Percentiles rank a stretch among this genome's conserved stretches.
Conservation (phyloP, 2,797 vertebrate genomes). For the Astyanax mexicanus region DNA sequence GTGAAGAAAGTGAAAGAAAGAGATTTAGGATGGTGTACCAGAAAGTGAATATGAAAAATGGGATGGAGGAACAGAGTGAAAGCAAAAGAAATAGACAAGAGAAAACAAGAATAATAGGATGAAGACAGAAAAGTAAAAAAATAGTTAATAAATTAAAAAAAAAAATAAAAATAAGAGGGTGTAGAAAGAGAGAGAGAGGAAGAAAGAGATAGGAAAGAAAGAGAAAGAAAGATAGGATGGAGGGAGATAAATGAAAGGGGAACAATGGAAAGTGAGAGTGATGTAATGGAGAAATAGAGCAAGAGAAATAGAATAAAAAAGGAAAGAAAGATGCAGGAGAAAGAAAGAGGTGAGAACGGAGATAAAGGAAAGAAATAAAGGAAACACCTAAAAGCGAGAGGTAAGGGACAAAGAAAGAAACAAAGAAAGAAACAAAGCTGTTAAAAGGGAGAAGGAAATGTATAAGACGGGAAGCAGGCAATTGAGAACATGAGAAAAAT, state of each 20-base stretch:
- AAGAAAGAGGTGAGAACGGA: neutral
- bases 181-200: neutral
- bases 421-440: neutral
- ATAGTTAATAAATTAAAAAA: too few relatives aligned
- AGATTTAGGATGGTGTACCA: neutral
- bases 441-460: conserved; percentile 8
- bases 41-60: too few relatives aligned
- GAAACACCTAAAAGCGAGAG: neutral
- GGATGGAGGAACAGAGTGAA: neutral
- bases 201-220: neutral
- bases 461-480: too few relatives aligned
- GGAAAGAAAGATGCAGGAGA: neutral
- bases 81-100: too few relatives aligned
- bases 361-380: neutral
- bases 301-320: neutral
- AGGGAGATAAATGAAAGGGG: too few relatives aligned
- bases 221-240: neutral
- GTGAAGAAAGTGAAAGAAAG: too few relatives aligned
- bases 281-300: neutral
- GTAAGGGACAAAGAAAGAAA: neutral
- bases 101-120: too few relatives aligned
- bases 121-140: neutral
- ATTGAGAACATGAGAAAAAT: too few relatives aligned
- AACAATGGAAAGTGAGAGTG: too few relatives aligned
- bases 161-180: neutral